A percentile compares a stretch with the other conserved stretches of the same genome.
These are phyloP conservation scores for Ophthalmolycus amberensis DNA, from an alignment of 2,113 vertebrate species.

Conservation along the genomic window DNA sequence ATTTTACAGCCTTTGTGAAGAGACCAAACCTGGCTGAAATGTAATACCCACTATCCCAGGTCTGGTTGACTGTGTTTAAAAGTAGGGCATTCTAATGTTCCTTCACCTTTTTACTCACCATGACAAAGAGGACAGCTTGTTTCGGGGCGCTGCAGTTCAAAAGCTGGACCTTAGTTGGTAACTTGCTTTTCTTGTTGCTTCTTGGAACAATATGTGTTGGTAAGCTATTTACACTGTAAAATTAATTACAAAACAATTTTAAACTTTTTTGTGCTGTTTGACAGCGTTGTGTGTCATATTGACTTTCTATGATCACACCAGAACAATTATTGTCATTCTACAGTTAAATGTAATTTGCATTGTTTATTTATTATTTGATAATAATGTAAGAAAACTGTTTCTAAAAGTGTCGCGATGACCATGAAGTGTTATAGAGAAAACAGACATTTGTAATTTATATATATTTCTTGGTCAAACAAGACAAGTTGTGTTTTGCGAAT, in stretches of 20 bases:
- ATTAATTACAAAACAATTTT: not conserved
- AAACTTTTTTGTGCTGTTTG: not conserved
- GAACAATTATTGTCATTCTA: not conserved
- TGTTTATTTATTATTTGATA: not conserved
- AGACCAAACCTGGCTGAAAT: constrained; percentile 56
- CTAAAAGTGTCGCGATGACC: not conserved
- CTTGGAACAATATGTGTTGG: constrained; percentile 17
- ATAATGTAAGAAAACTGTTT: not conserved
- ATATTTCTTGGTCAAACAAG: not conserved
- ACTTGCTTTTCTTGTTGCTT: constrained; percentile 38
- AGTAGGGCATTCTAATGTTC: constrained; percentile 20
- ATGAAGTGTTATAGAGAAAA: not conserved
- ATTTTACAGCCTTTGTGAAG: constrained; percentile 22
- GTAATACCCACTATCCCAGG: constrained; percentile 21
- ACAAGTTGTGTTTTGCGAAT: not conserved
- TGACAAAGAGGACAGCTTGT: constrained; percentile 15
- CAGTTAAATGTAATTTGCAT: not conserved
- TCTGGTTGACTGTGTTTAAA: constrained; percentile 28
- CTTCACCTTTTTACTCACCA: constrained; percentile 15
- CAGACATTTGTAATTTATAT: not conserved
- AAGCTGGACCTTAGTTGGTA: not conserved
- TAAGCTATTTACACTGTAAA: constrained; percentile 14
- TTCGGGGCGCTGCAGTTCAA: not conserved
- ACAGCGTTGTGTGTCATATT: not conserved
- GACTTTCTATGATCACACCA: not conserved